These are phyloP conservation scores for Heliconius congener DNA, from an alignment of 1,140 invertebrate genomes.

Conservation along the genomic window DNA sequence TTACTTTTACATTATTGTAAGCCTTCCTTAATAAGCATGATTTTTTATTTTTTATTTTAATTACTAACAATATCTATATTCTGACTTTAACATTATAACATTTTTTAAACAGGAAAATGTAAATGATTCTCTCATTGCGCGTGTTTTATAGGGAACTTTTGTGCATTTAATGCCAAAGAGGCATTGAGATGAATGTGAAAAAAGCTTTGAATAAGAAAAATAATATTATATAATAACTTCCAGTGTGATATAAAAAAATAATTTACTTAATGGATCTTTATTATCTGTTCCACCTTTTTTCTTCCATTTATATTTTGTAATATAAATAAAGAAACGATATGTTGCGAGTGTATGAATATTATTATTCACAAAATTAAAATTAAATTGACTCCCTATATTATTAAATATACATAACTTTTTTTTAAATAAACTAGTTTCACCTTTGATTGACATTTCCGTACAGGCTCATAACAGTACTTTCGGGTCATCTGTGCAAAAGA, in stretches of 20 bases:
- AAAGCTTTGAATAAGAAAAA: slow-evolving; percentile 36
- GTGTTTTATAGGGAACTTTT: slow-evolving; percentile 8
- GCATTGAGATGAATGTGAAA: slow-evolving; percentile 24
- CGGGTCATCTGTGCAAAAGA: slow-evolving; percentile 68
- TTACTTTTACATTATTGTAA: neutral
- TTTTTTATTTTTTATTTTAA: neutral
- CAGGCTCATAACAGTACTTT: neutral
- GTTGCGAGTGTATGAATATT: no score
- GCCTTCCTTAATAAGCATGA: neutral
- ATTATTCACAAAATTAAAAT: no score
- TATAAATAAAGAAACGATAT: neutral
- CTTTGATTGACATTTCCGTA: neutral
- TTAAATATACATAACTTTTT: no score
- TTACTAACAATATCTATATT: neutral
- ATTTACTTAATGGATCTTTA: slow-evolving; percentile 29
- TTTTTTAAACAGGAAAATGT: slow-evolving; percentile 3
- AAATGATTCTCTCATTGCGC: slow-evolving; percentile 9
- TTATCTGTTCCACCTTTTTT: neutral
- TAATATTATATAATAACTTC: slow-evolving; percentile 23
- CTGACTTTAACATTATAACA: neutral
- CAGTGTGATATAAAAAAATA: slow-evolving; percentile 29
- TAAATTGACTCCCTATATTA: neutral
- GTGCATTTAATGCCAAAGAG: slow-evolving; percentile 13
- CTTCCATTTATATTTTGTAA: slow-evolving; percentile 1
- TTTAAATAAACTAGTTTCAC: neutral